A percentile compares a stretch with the other conserved stretches of the same genome.
Evolutionary conservation across 2,113 vertebrate species (phyloP).

Genomic region (Peromyscus californicus): DNA sequence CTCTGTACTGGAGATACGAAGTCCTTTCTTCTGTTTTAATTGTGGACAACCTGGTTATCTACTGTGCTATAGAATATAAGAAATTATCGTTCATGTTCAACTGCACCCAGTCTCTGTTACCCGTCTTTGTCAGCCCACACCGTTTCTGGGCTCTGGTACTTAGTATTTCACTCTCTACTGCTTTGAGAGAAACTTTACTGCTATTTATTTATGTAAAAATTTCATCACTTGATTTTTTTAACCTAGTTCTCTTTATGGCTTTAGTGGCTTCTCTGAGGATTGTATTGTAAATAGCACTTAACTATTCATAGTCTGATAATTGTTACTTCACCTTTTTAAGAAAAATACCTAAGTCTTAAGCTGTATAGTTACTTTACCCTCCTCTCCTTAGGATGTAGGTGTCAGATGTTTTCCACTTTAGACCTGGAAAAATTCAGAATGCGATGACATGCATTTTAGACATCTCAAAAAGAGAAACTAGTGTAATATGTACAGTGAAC

Average conservation of each 20-base stretch:
- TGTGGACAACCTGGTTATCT: background rate
- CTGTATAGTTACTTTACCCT: background rate
- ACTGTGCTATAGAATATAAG: background rate
- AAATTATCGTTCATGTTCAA: background rate
- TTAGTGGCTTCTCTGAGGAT: constrained; percentile 6
- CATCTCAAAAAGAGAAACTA: background rate
- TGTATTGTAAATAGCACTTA: background rate
- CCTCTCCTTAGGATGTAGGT: background rate
- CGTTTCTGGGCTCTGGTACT: background rate
- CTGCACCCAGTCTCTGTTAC: background rate
- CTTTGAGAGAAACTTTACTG: background rate
- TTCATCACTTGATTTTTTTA: background rate
- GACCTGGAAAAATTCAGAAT: background rate
- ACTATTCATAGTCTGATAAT: background rate
- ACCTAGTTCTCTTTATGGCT: background rate
- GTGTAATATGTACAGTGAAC: background rate
- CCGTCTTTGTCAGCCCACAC: background rate
- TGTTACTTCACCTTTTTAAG: background rate
- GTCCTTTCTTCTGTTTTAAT: background rate
- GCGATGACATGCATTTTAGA: background rate
- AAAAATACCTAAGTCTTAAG: background rate
- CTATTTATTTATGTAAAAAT: background rate
- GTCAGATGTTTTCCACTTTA: background rate
- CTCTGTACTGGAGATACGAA: background rate
- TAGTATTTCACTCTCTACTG: background rate